Percentiles rank a stretch among this genome's conserved stretches.
Evolutionary conservation across 2,797 vertebrate genomes (phyloP).

Genomic region (Perodicticus potto): DNA sequence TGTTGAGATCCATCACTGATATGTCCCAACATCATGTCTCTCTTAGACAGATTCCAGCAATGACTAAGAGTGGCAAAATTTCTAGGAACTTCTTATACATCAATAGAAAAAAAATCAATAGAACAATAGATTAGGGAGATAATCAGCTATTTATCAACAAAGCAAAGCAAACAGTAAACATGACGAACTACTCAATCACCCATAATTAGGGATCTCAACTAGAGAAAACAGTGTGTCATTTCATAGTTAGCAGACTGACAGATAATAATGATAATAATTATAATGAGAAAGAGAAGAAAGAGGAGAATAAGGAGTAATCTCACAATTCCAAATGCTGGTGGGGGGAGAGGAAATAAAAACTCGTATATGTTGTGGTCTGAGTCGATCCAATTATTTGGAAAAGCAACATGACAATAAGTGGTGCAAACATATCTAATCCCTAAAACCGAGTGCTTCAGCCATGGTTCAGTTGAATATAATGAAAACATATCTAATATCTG

Average conservation of each 20-base stretch:
- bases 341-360: background rate
- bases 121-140: background rate
- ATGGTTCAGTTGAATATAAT: background rate
- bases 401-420: background rate
- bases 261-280: background rate
- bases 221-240: background rate
- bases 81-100: background rate
- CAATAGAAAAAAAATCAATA: background rate
- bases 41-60: background rate
- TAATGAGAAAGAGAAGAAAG: background rate
- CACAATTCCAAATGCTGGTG: background rate
- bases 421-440: background rate
- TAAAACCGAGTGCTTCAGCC: background rate
- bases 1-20: background rate
- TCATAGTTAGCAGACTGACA: background rate
- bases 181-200: background rate
- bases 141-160: slow-evolving; percentile 1
- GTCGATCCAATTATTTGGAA: background rate
- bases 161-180: background rate
- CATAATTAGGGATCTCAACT: background rate
- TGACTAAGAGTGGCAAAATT: too few relatives aligned
- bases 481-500: background rate
- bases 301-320: background rate
- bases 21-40: fast-evolving
- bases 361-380: background rate